Percentiles rank a stretch among this genome's conserved stretches.
phyloP scores from a whole-genome alignment of 1,140 invertebrate genomes.

The Oedothorax gibbosus region DNA sequence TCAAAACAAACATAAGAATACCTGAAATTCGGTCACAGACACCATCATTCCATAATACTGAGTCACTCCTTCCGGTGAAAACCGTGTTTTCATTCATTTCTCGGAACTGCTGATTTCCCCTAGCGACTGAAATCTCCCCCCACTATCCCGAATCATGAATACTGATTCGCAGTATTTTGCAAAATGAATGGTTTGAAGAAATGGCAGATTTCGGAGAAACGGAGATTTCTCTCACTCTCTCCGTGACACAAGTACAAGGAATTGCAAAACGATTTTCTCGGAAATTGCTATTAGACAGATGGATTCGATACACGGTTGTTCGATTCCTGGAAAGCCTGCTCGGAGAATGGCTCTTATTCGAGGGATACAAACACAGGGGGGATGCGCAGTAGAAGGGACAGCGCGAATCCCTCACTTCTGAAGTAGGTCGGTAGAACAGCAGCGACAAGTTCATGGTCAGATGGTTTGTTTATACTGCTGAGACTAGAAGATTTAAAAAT shows the following conservation, averaged over 20 bases:
- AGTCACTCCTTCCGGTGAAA: constrained; percentile 31
- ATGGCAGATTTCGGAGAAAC: neutral
- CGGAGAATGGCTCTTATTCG: constrained; percentile 6
- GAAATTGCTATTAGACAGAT: neutral
- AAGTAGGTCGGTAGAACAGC: constrained; percentile 43
- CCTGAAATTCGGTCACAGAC: constrained; percentile 15
- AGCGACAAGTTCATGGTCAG: constrained; percentile 40
- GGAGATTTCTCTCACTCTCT: neutral
- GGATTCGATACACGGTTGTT: constrained; percentile 17
- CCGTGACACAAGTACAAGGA: neutral
- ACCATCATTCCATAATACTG: neutral
- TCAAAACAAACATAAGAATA: constrained; percentile 38
- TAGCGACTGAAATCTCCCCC: constrained; percentile 6
- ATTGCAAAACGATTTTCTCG: neutral
- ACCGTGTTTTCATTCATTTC: constrained; percentile 32
- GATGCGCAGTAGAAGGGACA: neutral
- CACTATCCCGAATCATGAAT: neutral
- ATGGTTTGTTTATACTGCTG: constrained; percentile 20
- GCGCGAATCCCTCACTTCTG: neutral
- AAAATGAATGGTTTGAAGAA: neutral
- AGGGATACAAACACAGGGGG: constrained; percentile 19
- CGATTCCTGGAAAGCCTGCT: constrained; percentile 24
- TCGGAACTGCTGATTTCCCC: constrained; percentile 9
- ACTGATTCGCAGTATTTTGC: neutral
- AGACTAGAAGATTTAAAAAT: neutral